Evolutionary conservation across 2,113 vertebrate species (phyloP).

Genomic region (Crocuta crocuta): DNA sequence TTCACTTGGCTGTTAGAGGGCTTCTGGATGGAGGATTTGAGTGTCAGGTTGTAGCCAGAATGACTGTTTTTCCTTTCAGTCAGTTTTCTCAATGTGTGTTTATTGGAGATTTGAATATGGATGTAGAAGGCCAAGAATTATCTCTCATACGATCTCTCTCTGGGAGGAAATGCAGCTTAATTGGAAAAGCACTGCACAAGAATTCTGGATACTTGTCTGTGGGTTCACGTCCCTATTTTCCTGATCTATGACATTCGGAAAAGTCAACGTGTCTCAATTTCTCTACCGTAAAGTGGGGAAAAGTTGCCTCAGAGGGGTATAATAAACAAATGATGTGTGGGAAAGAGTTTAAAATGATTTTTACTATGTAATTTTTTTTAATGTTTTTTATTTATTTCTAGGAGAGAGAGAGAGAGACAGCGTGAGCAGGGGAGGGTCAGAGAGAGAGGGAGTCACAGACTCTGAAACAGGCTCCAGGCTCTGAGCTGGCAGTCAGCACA

Average conservation of each 20-base stretch:
- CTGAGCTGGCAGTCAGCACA: too few relatives aligned
- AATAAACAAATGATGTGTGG: not conserved
- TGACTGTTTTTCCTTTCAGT: not conserved
- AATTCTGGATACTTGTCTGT: not conserved
- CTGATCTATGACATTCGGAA: not conserved
- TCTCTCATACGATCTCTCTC: not conserved
- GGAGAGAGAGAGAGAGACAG: too few relatives aligned
- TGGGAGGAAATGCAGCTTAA: not conserved
- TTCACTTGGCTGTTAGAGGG: slow-evolving; percentile 6
- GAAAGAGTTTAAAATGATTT: not conserved
- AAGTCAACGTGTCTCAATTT: not conserved
- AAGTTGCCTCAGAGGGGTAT: not conserved
- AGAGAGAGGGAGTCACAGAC: too few relatives aligned
- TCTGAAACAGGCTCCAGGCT: too few relatives aligned
- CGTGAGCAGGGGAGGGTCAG: too few relatives aligned
- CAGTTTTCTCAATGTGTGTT: not conserved
- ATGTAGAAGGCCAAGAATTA: not conserved
- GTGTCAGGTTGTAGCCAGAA: not conserved
- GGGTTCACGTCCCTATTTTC: not conserved
- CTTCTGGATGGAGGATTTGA: slow-evolving; percentile 49
- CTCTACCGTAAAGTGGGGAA: not conserved
- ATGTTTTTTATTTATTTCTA: too few relatives aligned
- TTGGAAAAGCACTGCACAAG: not conserved
- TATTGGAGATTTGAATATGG: not conserved
- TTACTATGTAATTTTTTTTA: not conserved